These are phyloP conservation scores for Cheirogaleus medius DNA, from an alignment of 2,113 vertebrate genomes.

Conservation along the genomic window DNA sequence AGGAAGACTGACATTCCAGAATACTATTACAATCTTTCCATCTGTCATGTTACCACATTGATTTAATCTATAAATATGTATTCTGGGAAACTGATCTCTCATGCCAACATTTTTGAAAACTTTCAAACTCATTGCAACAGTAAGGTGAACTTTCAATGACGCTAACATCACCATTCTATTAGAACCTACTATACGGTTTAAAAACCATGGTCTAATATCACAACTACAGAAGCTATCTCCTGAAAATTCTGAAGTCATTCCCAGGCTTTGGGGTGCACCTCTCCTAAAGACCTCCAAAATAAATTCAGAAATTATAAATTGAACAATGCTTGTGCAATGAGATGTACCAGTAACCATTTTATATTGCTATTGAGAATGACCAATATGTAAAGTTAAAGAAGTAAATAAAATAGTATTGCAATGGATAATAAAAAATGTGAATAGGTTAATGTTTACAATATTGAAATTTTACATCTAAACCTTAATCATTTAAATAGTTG, in stretches of 20 bases:
- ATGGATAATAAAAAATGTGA: neutral
- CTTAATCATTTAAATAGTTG: neutral
- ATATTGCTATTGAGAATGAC: neutral
- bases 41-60: neutral
- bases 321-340: neutral
- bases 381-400: neutral
- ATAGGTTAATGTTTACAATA: neutral
- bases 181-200: neutral
- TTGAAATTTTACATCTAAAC: slow-evolving; percentile 19
- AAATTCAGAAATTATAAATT: neutral
- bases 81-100: neutral
- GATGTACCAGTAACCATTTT: neutral
- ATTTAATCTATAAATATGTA: neutral
- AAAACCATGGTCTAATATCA: neutral
- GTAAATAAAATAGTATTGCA: neutral
- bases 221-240: neutral
- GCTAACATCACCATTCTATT: neutral
- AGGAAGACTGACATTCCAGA: neutral
- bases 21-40: neutral
- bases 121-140: neutral
- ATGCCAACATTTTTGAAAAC: slow-evolving; percentile 14
- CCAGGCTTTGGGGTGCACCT: neutral
- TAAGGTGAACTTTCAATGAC: neutral
- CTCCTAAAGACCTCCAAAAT: slow-evolving; percentile 13
- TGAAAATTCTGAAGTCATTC: neutral